Percentiles rank a stretch among this genome's conserved stretches.
phyloP scores from a whole-genome alignment of 2,888 invertebrate genomes.

The Nephrotoma appendiculata region DNA sequence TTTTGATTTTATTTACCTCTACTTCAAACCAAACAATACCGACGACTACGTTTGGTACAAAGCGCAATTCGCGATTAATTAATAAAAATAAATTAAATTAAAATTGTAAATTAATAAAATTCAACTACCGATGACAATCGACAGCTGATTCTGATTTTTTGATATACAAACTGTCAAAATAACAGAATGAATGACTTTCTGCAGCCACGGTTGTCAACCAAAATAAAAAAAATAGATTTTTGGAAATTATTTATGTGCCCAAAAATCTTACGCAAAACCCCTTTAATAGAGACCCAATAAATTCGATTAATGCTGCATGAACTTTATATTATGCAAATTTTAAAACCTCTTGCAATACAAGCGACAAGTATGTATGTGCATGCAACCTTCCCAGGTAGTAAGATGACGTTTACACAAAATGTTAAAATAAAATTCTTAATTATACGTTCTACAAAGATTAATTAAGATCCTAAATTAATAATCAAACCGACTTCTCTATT shows the following conservation, averaged over 20 bases:
- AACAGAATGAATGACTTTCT: not conserved
- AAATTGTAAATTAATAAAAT: not conserved
- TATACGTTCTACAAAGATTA: not conserved
- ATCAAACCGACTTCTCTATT: not conserved
- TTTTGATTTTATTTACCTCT: not conserved
- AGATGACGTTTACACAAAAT: not conserved
- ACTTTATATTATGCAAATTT: not conserved
- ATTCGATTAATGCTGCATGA: too few species aligned
- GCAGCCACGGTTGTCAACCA: not conserved
- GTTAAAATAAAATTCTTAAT: not conserved
- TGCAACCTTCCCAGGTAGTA: not conserved
- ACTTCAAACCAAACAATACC: not conserved
- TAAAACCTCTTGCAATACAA: not conserved
- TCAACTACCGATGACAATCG: not conserved
- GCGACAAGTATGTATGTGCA: not conserved
- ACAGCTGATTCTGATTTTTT: slow-evolving; percentile 1
- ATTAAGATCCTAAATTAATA: not conserved
- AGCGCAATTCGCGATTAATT: not conserved
- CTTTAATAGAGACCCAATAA: too few species aligned
- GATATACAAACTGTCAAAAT: slow-evolving; percentile 1
- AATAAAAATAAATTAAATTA: not conserved
- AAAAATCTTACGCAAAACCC: not conserved
- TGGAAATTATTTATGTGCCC: not conserved
- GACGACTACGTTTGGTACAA: not conserved
- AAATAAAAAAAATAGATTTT: not conserved